Base-by-base conservation (phyloP, 2,888 invertebrate species). In the Tiphia femorata region DNA sequence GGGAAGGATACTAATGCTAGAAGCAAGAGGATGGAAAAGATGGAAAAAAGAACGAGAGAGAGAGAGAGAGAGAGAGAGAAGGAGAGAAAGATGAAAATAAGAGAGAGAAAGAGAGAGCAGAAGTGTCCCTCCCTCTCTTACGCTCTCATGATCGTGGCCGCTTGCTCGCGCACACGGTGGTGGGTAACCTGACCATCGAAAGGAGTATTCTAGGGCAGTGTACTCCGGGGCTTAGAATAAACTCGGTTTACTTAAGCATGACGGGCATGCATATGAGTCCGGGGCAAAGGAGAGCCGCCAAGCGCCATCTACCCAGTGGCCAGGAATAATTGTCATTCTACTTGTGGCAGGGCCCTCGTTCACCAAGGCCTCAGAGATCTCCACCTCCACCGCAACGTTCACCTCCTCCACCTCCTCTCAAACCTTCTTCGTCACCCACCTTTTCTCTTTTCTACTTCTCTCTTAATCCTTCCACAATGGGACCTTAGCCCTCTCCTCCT, bases 321-420 rank as follows among this genome's bases (percentile, higher is more conserved):
- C 74, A 71, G 73, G 72, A 75, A 79, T 77, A 77, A 80, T 80
- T 79, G 79, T 78, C 77, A 79, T 81, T 78, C 76, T 62, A 64
- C 64, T 66, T 66, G 66, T 27, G 58, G 19, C 50, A 47, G 48
- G 47, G 16, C 46, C 56, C 25, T 29, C 50, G 42, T 50, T 62
- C 58, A 43, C 53, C 60, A 59, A 67, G 63, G 58, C 48, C 62
- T 60, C 49, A 27, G 33, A 40, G 29, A 44, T 50, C 41, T 30
- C 30, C 16, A 10, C 37, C 6, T 14, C 23, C 27, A 21, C 2
- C 16, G 16, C 10, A n/a, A n/a, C n/a, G n/a, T 23, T 12, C 25
- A 12, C 25, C 14, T 17, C n/a, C 21, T 5, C 8, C 25, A 30
- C 30, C 14, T n/a, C 40, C 44, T 30, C 12, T 30, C n/a, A 10